A percentile compares a stretch with the other conserved stretches of the same genome.
phyloP scores from a whole-genome alignment of 2,797 vertebrate species.

The Allobates femoralis region DNA sequence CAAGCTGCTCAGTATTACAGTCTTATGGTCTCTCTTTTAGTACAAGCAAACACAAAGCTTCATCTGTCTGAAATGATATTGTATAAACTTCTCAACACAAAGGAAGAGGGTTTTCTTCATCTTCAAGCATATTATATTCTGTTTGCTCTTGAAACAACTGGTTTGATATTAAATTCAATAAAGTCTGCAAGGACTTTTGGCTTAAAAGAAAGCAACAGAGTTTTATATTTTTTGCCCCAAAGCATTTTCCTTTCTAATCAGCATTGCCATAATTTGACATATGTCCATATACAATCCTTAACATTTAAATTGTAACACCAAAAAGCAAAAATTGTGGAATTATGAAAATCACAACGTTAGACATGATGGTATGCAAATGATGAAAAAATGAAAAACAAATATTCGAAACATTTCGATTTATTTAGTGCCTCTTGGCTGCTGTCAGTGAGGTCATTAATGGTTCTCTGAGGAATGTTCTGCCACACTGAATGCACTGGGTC shows the following conservation, averaged over 20 bases:
- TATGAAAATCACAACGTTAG: no score
- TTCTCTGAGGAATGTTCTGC: no score
- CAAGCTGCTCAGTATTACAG: constrained; percentile 41
- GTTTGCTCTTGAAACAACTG: constrained; percentile 31
- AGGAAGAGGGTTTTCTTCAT: constrained; percentile 26
- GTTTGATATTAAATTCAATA: constrained; percentile 1
- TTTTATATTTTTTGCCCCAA: neutral
- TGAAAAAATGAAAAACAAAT: no score
- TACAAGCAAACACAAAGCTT: constrained; percentile 46
- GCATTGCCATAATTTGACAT: neutral
- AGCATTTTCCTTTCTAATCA: neutral
- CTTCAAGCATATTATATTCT: constrained; percentile 47
- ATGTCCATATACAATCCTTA: no score
- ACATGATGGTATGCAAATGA: no score
- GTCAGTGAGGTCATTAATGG: no score
- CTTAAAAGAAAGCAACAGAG: neutral
- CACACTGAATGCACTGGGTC: no score
- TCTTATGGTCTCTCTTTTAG: constrained; percentile 45
- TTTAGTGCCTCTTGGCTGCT: no score
- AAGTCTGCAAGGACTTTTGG: neutral
- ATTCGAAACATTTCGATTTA: no score
- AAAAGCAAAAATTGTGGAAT: no score
- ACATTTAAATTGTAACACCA: no score
- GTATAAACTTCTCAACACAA: constrained; percentile 41
- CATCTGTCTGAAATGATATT: constrained; percentile 48